Conservation (phyloP, 2,113 vertebrate genomes). For the Ornithorhynchus anatinus region DNA sequence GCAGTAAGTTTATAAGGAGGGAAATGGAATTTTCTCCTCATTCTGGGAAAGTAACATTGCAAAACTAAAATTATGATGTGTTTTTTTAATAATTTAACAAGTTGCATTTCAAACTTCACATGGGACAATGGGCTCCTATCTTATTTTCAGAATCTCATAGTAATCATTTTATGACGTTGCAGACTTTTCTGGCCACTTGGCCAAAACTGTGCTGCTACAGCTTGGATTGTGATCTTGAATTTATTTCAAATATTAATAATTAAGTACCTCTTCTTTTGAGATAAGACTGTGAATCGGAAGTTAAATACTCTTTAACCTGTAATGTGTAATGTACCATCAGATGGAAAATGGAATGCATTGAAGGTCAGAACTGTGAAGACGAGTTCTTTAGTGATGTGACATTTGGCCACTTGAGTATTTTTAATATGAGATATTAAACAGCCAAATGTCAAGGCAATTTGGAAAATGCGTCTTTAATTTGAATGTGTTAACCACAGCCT, state of each 20-base stretch:
- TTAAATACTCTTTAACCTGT: too few relatives aligned
- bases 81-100: constrained; percentile 23
- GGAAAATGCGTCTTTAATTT: not conserved
- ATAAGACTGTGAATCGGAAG: not conserved
- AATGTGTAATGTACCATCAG: too few relatives aligned
- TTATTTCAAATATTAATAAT: constrained; percentile 5
- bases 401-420: too few relatives aligned
- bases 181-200: not conserved
- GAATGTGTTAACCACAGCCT: not conserved
- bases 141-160: constrained; percentile 24
- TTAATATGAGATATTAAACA: too few relatives aligned
- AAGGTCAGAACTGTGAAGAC: too few relatives aligned
- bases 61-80: constrained; percentile 43
- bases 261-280: not conserved
- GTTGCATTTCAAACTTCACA: constrained; percentile 19
- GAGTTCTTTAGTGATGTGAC: too few relatives aligned
- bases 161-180: constrained; percentile 7
- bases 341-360: too few relatives aligned
- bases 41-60: constrained; percentile 36
- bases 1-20: constrained; percentile 26
- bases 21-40: constrained; percentile 24
- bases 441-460: too few relatives aligned
- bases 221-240: not conserved
- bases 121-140: constrained; percentile 19
- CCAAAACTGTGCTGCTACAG: not conserved